phyloP scores from a whole-genome alignment of 2,113 vertebrate genomes.

The Embiotoca jacksoni region DNA sequence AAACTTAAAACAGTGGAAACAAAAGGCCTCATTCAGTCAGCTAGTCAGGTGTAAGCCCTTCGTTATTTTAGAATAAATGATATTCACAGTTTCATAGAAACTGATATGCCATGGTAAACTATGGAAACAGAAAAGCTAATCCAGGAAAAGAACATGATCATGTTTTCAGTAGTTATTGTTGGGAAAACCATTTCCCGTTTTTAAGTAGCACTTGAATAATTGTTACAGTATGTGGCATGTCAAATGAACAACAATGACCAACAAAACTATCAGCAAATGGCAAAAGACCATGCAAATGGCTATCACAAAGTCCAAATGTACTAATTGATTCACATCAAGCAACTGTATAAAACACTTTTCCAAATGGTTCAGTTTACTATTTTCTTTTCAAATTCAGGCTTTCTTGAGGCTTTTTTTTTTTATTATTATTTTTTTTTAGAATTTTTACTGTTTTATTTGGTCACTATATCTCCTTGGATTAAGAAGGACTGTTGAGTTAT shows the following conservation, averaged over 20 bases:
- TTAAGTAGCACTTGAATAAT: neutral
- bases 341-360: neutral
- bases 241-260: neutral
- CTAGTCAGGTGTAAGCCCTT: neutral
- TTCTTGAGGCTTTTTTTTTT: no score
- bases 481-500: no score
- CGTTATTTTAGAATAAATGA: slow-evolving; percentile 26
- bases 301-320: no score
- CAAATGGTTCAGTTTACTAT: no score
- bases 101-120: slow-evolving; percentile 3
- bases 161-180: slow-evolving; percentile 5
- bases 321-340: neutral
- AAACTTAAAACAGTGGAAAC: slow-evolving; percentile 41
- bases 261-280: neutral
- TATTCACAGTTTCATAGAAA: slow-evolving; percentile 31
- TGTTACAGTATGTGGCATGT: neutral
- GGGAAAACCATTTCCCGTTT: neutral
- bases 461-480: no score
- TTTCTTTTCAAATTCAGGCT: no score
- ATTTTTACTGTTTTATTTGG: no score
- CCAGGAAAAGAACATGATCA: slow-evolving; percentile 22
- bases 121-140: slow-evolving; percentile 23
- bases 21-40: slow-evolving; percentile 36
- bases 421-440: no score
- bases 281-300: no score